These are phyloP conservation scores for Tonatia bakeri DNA, from an alignment of 2,113 vertebrate genomes.

Conservation along the genomic window DNA sequence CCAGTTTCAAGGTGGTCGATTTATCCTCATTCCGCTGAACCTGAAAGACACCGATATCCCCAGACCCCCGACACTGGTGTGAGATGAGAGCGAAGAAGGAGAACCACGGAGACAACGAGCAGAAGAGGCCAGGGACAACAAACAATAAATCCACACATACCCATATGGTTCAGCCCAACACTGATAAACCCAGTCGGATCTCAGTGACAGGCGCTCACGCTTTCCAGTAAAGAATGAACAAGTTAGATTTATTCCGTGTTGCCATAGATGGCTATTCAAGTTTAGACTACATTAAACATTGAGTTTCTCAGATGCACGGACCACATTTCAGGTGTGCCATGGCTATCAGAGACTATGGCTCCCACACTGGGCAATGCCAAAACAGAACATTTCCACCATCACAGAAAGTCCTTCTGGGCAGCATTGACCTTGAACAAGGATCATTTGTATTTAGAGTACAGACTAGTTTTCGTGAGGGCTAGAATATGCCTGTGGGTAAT, in stretches of 20 bases:
- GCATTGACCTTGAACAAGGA: not conserved
- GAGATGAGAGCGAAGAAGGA: not conserved
- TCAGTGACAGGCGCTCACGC: not conserved
- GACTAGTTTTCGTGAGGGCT: not conserved
- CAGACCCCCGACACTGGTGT: not conserved
- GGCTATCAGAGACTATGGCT: not conserved
- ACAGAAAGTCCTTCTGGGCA: not conserved
- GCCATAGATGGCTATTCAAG: not conserved
- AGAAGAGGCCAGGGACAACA: not conserved
- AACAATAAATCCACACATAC: not conserved
- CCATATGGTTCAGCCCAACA: not conserved
- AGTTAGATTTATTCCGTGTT: not conserved
- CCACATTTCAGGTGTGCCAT: not conserved
- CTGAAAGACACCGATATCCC: conserved; percentile 74
- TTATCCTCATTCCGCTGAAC: conserved; percentile 89
- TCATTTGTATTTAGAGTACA: not conserved
- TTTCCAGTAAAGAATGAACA: not conserved
- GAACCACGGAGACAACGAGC: not conserved
- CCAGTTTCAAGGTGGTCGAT: conserved; percentile 90
- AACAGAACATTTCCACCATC: not conserved
- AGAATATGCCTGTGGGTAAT: not conserved
- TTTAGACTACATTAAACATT: not conserved
- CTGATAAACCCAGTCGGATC: not conserved
- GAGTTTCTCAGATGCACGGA: not conserved
- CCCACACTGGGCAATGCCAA: not conserved